phyloP scores from a whole-genome alignment of 2,113 vertebrate species.

The Scolopax mira region DNA sequence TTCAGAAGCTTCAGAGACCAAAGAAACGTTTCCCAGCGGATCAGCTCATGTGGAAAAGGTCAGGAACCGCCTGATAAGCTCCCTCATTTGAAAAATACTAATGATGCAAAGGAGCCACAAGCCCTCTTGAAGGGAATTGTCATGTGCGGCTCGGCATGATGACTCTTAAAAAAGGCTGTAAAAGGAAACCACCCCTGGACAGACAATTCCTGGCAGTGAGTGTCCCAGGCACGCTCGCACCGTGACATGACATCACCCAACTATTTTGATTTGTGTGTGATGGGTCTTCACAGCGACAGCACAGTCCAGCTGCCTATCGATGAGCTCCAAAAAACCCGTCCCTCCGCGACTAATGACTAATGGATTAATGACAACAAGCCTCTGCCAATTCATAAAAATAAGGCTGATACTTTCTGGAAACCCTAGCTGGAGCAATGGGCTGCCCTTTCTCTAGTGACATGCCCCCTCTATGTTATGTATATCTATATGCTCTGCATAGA shows the following conservation, averaged over 20 bases:
- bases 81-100: slow-evolving; percentile 17
- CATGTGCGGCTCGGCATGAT: slow-evolving; percentile 83
- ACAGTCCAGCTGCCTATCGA: slow-evolving; percentile 25
- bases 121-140: slow-evolving; percentile 50
- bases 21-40: not conserved
- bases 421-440: fast-evolving
- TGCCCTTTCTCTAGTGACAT: not conserved
- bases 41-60: slow-evolving; percentile 56
- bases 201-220: slow-evolving; percentile 76
- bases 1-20: not conserved
- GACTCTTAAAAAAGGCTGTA: slow-evolving; percentile 91
- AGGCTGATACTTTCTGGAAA: slow-evolving; percentile 26
- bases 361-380: not conserved
- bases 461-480: not conserved
- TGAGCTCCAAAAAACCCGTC: fast-evolving
- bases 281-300: slow-evolving; percentile 16
- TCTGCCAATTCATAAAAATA: slow-evolving; percentile 1
- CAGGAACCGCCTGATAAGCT: slow-evolving; percentile 10
- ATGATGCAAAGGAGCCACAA: not conserved
- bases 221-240: slow-evolving; percentile 59
- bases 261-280: slow-evolving; percentile 80
- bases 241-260: slow-evolving; percentile 78
- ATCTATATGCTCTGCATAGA: not conserved
- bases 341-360: not conserved
- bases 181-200: slow-evolving; percentile 83